Evolutionary conservation across 2,113 vertebrate species (phyloP).

Genomic region (Phalacrocorax carbo): DNA sequence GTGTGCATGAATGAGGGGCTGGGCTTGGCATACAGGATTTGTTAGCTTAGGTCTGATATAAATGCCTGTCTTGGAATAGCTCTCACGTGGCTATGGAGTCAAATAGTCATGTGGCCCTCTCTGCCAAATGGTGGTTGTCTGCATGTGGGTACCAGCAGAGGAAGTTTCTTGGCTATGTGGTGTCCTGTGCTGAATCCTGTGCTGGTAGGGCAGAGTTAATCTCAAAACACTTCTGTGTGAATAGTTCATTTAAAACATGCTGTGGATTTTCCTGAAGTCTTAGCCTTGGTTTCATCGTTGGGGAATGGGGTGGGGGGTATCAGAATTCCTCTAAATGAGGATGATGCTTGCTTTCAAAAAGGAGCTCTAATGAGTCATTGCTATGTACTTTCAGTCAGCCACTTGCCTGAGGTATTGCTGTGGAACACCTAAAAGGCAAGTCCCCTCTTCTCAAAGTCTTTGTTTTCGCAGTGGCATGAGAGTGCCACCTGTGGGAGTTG

Average conservation of each 20-base stretch:
- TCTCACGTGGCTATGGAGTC: not conserved
- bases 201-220: not conserved
- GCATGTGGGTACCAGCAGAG: not conserved
- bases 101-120: not conserved
- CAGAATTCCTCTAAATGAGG: not conserved
- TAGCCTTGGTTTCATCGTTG: not conserved
- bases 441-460: not conserved
- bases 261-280: not conserved
- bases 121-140: not conserved
- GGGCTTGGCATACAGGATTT: not conserved
- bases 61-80: not conserved
- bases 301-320: not conserved
- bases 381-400: not conserved
- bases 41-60: not conserved
- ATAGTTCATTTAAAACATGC: not conserved
- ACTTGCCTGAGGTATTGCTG: not conserved
- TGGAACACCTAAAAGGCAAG: not conserved
- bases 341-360: not conserved
- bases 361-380: not conserved
- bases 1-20: not conserved
- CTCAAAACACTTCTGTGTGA: not conserved
- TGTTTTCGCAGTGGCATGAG: not conserved
- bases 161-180: not conserved
- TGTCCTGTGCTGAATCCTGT: not conserved
- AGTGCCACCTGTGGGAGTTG: slow-evolving; percentile 11